These are phyloP conservation scores for Eurystomus glaucurus DNA, from an alignment of 2,797 vertebrate species.

Conservation along the genomic window DNA sequence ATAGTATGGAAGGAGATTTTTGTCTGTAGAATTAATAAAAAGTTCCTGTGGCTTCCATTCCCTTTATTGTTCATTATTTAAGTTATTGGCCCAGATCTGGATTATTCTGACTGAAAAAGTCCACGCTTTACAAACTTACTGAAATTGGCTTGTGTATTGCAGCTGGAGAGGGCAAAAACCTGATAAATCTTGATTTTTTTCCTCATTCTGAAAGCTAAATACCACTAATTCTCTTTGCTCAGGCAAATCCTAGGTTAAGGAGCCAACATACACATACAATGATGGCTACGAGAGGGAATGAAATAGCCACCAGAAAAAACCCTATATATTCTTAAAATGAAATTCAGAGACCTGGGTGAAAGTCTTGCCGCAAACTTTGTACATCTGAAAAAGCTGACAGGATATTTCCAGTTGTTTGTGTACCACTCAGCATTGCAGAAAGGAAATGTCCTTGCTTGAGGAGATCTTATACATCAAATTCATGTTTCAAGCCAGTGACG, in stretches of 20 bases:
- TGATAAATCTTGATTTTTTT: background rate
- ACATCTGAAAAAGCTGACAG: background rate
- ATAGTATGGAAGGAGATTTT: background rate
- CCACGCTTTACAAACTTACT: background rate
- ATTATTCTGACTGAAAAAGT: background rate
- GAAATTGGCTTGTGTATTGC: background rate
- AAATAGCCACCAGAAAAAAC: fast-evolving
- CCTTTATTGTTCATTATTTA: background rate
- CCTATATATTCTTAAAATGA: background rate
- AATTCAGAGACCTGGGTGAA: background rate
- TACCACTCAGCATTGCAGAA: background rate
- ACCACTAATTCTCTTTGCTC: background rate
- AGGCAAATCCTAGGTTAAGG: background rate
- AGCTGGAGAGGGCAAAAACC: background rate
- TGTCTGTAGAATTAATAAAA: background rate
- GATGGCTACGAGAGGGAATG: background rate
- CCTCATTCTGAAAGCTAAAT: background rate
- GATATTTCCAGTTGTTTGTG: background rate
- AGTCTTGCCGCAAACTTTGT: background rate
- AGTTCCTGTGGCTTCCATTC: background rate
- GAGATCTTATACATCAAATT: conserved; percentile 8
- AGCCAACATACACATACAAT: fast-evolving
- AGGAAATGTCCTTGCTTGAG: background rate
- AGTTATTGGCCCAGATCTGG: background rate
- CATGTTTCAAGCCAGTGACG: background rate